These are phyloP conservation scores for Xenopus borealis DNA, from an alignment of 2,113 vertebrate species.

Conservation along the genomic window DNA sequence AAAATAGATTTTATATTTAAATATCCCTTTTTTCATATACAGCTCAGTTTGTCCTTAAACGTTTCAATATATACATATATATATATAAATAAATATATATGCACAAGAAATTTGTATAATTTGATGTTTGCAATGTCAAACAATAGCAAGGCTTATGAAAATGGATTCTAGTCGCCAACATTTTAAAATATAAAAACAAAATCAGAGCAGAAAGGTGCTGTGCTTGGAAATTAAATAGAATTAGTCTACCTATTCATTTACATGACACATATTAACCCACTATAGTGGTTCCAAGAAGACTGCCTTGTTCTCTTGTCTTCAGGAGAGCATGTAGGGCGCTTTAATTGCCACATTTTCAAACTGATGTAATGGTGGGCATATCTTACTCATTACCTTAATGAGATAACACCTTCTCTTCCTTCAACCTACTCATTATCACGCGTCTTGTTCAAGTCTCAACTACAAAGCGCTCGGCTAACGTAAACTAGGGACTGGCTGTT, in stretches of 20 bases:
- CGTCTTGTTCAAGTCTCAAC: conserved; percentile 80
- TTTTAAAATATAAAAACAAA: background rate
- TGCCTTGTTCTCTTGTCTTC: conserved; percentile 78
- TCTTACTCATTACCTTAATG: conserved; percentile 98
- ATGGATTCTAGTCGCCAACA: background rate
- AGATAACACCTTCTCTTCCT: conserved; percentile 93
- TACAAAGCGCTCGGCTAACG: conserved; percentile 66
- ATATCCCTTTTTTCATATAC: background rate
- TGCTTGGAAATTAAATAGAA: conserved; percentile 61
- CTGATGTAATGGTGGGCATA: conserved; percentile 86
- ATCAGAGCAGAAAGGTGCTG: background rate
- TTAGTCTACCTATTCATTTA: conserved; percentile 72
- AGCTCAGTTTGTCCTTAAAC: background rate
- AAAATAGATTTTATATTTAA: background rate
- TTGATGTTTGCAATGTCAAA: background rate
- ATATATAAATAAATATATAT: no score
- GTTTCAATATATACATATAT: background rate
- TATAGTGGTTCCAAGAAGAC: conserved; percentile 76
- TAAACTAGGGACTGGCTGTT: conserved; percentile 12
- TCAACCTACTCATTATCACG: conserved; percentile 95
- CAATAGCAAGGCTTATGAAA: background rate
- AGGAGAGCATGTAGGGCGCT: conserved; percentile 82
- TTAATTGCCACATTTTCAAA: conserved; percentile 97
- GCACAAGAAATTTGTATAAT: no score
- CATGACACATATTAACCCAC: conserved; percentile 76